Evolutionary conservation across 2,888 invertebrate genomes (phyloP).

Genomic region (Abrostola tripartita): DNA sequence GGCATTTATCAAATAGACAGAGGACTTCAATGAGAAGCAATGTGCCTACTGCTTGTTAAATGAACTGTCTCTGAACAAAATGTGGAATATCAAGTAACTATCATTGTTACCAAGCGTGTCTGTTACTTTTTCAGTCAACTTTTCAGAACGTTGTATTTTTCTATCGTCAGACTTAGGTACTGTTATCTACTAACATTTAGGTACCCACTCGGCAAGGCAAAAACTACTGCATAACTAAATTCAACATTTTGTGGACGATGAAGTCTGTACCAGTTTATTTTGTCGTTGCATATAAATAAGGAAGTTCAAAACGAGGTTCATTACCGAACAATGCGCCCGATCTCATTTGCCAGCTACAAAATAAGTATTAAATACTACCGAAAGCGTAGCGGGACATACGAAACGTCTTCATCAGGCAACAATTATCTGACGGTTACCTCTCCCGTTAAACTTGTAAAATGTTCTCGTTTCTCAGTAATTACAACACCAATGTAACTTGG

Average conservation of each 20-base stretch:
- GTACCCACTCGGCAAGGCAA: no score
- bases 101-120: no score
- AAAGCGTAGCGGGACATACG: constrained; percentile 48
- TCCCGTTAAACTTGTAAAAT: constrained; percentile 63
- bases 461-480: constrained; percentile 59
- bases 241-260: neutral
- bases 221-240: no score
- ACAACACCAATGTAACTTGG: constrained; percentile 48
- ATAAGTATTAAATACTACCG: constrained; percentile 42
- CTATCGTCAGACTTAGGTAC: no score
- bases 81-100: no score
- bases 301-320: constrained; percentile 13
- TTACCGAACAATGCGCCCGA: constrained; percentile 28
- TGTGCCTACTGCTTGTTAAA: no score
- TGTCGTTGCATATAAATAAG: neutral
- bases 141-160: no score
- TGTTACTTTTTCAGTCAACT: no score
- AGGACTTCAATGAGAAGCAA: no score
- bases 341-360: constrained; percentile 36
- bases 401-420: constrained; percentile 56
- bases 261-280: neutral
- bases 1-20: no score
- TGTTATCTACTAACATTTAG: no score
- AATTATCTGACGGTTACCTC: constrained; percentile 58
- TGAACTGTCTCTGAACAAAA: no score